These are phyloP conservation scores for Diogma glabrata DNA, from an alignment of 2,888 invertebrate species.

Conservation along the genomic window DNA sequence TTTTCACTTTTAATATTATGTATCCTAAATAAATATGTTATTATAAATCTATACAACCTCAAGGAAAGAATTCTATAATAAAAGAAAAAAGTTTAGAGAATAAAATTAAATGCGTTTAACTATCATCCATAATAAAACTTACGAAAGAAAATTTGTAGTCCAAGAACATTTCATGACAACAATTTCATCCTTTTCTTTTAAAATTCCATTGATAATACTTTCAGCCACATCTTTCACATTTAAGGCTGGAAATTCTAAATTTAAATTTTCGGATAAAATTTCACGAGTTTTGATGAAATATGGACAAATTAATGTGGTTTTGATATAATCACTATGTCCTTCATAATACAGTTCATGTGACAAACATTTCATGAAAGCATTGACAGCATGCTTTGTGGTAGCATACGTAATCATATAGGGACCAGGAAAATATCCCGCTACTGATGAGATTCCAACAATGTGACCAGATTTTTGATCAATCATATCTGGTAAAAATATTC, in stretches of 20 bases:
- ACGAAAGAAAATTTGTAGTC: neutral
- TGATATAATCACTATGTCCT: slow-evolving; percentile 4
- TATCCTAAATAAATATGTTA: no score
- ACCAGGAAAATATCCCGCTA: slow-evolving; percentile 4
- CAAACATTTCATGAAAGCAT: slow-evolving; percentile 10
- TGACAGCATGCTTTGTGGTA: slow-evolving; percentile 10
- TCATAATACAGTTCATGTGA: slow-evolving; percentile 6
- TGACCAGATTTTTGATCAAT: slow-evolving; percentile 7
- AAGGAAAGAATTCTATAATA: no score
- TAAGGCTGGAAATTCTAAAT: neutral
- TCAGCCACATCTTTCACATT: neutral
- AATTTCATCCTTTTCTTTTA: neutral
- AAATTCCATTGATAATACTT: neutral
- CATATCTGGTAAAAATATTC: slow-evolving; percentile 11
- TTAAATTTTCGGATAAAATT: slow-evolving; percentile 5
- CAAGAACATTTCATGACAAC: neutral
- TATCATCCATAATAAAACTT: no score
- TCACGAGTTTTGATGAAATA: slow-evolving; percentile 11
- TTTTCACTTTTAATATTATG: no score
- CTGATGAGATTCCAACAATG: slow-evolving; percentile 11
- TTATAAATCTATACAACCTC: no score
- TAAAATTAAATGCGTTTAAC: no score
- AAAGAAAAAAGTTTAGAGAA: no score
- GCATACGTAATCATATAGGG: slow-evolving; percentile 6
- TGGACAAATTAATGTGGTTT: slow-evolving; percentile 13